Percentiles rank a stretch among this genome's conserved stretches.
phyloP scores from a whole-genome alignment of 1,140 invertebrate species.

The Batillaria attramentaria region DNA sequence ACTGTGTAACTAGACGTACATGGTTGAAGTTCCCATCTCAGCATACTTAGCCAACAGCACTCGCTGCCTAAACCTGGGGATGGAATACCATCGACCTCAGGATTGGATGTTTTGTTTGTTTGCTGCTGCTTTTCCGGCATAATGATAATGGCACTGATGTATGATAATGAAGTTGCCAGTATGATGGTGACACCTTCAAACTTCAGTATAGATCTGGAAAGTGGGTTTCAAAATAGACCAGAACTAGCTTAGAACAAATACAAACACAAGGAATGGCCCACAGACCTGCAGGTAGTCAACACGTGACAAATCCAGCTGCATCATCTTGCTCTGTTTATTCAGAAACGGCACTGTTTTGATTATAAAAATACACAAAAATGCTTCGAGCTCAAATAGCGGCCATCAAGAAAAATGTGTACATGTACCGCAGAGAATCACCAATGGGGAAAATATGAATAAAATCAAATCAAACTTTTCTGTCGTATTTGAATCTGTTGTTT shows the following conservation, averaged over 20 bases:
- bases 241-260: not conserved
- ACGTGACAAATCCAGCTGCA: constrained; percentile 68
- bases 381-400: not conserved
- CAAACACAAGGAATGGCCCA: not conserved
- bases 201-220: not conserved
- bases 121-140: too few relatives aligned
- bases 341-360: not conserved
- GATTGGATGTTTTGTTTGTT: too few relatives aligned
- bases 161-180: not conserved
- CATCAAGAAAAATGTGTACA: constrained; percentile 19
- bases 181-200: not conserved
- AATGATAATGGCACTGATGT: not conserved
- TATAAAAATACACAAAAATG: not conserved
- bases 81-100: not conserved
- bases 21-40: not conserved
- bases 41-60: not conserved
- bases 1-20: not conserved
- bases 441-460: not conserved
- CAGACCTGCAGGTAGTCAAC: constrained; percentile 67
- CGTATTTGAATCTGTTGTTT: too few relatives aligned
- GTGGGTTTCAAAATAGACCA: not conserved
- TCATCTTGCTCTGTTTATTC: constrained; percentile 61
- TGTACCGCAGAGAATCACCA: constrained; percentile 30
- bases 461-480: too few relatives aligned
- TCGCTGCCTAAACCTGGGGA: not conserved